Percentiles rank a stretch among this genome's conserved stretches.
phyloP scores from a whole-genome alignment of 2,797 vertebrate genomes.

The Rhincodon typus region DNA sequence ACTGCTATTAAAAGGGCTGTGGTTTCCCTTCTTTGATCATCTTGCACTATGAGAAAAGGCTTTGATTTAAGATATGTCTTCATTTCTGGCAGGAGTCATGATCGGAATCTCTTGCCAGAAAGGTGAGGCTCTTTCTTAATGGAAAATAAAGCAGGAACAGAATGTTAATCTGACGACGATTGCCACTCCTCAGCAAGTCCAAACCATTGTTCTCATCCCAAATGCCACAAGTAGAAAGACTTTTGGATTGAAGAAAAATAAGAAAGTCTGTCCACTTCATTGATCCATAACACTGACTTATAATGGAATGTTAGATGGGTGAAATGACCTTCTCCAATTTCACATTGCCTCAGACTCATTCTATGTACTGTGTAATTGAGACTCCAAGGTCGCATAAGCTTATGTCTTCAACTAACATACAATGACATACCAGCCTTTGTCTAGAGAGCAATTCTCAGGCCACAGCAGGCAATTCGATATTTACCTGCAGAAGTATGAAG shows the following conservation, averaged over 20 bases:
- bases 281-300: not conserved
- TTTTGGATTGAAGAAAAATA: not conserved
- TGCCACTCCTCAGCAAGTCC: too few species aligned
- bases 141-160: too few species aligned
- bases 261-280: not conserved
- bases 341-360: not conserved
- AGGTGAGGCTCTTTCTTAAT: too few species aligned
- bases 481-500: conserved; percentile 15
- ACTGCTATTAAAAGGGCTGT: too few species aligned
- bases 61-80: too few species aligned
- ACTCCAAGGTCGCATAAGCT: not conserved
- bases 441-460: not conserved
- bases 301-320: not conserved
- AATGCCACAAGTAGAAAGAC: not conserved
- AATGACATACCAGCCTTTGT: not conserved
- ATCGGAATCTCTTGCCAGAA: too few species aligned
- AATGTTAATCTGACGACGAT: too few species aligned
- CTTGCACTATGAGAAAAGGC: too few species aligned
- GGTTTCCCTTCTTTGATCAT: too few species aligned
- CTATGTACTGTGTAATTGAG: not conserved
- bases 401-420: not conserved
- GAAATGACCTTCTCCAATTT: conserved; percentile 20
- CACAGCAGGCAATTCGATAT: conserved; percentile 16
- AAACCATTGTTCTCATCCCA: not conserved
- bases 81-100: too few species aligned